Percentiles rank a stretch among this genome's conserved stretches.
Conservation (phyloP, 2,113 vertebrate genomes). For the Zapus hudsonius region DNA sequence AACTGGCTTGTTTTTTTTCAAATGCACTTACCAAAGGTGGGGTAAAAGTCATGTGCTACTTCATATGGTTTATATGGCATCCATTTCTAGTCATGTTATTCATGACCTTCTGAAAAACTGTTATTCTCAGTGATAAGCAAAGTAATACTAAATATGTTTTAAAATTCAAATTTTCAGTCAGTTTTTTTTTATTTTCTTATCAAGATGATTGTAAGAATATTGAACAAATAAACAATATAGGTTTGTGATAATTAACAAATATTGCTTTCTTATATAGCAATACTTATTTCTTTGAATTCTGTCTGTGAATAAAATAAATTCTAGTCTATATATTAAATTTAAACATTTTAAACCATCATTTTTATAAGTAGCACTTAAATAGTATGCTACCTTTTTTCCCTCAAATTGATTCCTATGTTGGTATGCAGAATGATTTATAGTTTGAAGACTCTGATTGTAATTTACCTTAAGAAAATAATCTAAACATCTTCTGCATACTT, state of each 20-base stretch:
- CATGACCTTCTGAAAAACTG: neutral
- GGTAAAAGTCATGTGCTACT: neutral
- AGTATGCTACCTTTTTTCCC: neutral
- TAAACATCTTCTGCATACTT: neutral
- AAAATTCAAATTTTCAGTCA: neutral
- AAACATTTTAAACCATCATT: neutral
- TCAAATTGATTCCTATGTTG: neutral
- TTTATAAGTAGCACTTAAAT: neutral
- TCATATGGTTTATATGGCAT: neutral
- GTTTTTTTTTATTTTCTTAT: no score
- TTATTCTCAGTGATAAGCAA: neutral
- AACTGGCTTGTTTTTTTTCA: constrained; percentile 16
- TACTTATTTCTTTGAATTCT: neutral
- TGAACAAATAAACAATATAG: neutral
- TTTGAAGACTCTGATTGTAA: no score
- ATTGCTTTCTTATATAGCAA: neutral
- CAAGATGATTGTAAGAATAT: neutral
- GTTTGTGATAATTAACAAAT: neutral
- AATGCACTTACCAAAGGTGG: neutral
- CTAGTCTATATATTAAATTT: neutral
- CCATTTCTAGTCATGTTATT: neutral
- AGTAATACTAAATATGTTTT: constrained; percentile 8
- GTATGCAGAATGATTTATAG: neutral
- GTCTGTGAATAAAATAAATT: neutral
- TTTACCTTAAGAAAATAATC: neutral